Evolutionary conservation across 2,113 vertebrate genomes (phyloP).

Genomic region (Corythornis cristatus): DNA sequence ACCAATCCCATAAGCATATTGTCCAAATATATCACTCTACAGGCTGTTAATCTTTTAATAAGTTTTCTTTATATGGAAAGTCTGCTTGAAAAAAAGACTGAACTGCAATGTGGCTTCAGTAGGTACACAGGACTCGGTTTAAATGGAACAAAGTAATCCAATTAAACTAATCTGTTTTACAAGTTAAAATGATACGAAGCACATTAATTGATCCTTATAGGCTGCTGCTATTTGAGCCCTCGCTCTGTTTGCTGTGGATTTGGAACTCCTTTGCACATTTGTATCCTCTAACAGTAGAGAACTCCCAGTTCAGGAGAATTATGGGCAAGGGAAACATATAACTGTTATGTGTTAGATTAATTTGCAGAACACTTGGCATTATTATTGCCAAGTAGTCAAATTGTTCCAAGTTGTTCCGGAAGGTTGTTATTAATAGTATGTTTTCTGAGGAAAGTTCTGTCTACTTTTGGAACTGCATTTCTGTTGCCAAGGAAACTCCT

Average conservation of each 20-base stretch:
- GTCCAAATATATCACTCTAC: conserved; percentile 46
- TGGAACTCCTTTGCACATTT: conserved; percentile 70
- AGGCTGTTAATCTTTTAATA: conserved; percentile 65
- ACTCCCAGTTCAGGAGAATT: conserved; percentile 67
- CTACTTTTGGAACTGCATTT: conserved; percentile 89
- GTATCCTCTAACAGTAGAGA: conserved; percentile 61
- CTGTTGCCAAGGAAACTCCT: conserved; percentile 86
- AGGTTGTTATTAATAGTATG: conserved; percentile 90
- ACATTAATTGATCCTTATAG: conserved; percentile 60
- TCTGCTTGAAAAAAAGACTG: conserved; percentile 48
- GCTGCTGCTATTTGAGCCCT: conserved; percentile 53
- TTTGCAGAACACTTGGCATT: conserved; percentile 87
- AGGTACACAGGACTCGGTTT: conserved; percentile 32
- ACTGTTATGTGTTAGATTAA: conserved; percentile 82
- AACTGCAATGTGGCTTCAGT: conserved; percentile 31
- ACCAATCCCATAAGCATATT: conserved; percentile 32
- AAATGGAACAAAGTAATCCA: conserved; percentile 70
- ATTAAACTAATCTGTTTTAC: conserved; percentile 65
- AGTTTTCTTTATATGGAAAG: conserved; percentile 36
- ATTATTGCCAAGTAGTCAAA: conserved; percentile 87
- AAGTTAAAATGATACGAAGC: conserved; percentile 66
- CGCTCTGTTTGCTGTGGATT: conserved; percentile 60
- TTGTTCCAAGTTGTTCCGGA: conserved; percentile 89
- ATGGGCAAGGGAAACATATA: conserved; percentile 75
- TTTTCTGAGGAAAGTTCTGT: conserved; percentile 88